These are phyloP conservation scores for Dolichotis patagonum DNA, from an alignment of 2,113 vertebrate genomes.

Conservation along the genomic window DNA sequence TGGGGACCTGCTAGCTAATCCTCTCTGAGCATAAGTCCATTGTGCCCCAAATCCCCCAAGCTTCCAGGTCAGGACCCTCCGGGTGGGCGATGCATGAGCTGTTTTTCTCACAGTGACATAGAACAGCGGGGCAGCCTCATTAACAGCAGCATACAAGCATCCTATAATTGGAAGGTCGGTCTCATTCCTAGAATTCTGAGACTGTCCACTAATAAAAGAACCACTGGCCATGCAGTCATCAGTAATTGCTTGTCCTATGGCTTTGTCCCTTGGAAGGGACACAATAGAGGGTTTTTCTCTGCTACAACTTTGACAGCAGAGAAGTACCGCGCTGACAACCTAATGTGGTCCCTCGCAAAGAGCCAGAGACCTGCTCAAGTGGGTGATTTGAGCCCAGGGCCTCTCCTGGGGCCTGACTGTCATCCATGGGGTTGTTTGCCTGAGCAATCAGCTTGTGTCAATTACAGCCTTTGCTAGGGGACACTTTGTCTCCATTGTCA, in stretches of 20 bases:
- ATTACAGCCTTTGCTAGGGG: neutral
- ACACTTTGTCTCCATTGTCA: neutral
- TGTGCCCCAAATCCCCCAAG: fast-evolving
- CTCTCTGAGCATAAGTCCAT: neutral
- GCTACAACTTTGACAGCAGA: neutral
- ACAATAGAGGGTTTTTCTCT: neutral
- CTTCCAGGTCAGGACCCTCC: neutral
- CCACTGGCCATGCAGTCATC: neutral
- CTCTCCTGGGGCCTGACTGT: neutral
- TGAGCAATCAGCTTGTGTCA: neutral
- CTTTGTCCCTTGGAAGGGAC: neutral
- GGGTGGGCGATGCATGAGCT: fast-evolving
- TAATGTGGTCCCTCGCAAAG: neutral
- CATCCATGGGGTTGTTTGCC: fast-evolving
- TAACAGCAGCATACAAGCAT: neutral
- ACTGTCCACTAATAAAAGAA: neutral
- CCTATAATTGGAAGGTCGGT: neutral
- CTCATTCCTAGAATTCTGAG: neutral
- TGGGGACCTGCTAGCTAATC: neutral
- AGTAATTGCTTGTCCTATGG: neutral
- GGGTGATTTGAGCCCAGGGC: neutral
- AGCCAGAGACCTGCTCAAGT: fast-evolving
- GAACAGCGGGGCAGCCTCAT: fast-evolving
- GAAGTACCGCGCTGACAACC: neutral
- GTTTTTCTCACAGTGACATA: neutral